Percentiles rank a stretch among this genome's conserved stretches.
These are phyloP conservation scores for Chiridota heheva DNA, from an alignment of 35 echinoderm and acorn worm species.

Conservation along the genomic window DNA sequence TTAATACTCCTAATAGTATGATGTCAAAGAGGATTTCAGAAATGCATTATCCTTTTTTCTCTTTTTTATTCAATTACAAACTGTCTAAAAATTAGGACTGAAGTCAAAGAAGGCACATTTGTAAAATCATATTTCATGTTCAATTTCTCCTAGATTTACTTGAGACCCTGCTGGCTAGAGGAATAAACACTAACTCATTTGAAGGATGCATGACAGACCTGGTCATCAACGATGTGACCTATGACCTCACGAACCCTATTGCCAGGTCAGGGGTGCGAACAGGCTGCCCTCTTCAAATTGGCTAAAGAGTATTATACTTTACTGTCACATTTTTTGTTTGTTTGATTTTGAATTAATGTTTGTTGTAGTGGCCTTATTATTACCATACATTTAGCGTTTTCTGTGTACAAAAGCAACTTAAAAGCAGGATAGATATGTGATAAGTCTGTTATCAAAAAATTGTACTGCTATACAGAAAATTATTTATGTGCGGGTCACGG, in stretches of 20 bases:
- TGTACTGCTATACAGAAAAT: no score
- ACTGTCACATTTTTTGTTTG: no score
- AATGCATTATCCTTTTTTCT: background rate
- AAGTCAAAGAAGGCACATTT: no score
- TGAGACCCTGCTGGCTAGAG: background rate
- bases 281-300: slow-evolving; percentile 55
- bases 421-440: no score
- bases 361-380: no score
- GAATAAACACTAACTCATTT: slow-evolving; percentile 39
- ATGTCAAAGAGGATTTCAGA: background rate
- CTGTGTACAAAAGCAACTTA: no score
- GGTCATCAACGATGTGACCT: slow-evolving; percentile 10
- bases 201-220: slow-evolving; percentile 26
- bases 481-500: no score
- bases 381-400: no score
- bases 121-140: background rate
- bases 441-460: no score
- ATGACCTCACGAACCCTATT: background rate
- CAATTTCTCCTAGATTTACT: slow-evolving; percentile 2
- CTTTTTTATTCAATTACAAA: background rate
- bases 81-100: background rate
- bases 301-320: no score
- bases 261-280: slow-evolving; percentile 2
- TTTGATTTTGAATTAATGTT: no score
- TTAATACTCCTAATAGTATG: background rate